Evolutionary conservation across 2,797 vertebrate genomes (phyloP).

Genomic region (Sebastes goodei): DNA sequence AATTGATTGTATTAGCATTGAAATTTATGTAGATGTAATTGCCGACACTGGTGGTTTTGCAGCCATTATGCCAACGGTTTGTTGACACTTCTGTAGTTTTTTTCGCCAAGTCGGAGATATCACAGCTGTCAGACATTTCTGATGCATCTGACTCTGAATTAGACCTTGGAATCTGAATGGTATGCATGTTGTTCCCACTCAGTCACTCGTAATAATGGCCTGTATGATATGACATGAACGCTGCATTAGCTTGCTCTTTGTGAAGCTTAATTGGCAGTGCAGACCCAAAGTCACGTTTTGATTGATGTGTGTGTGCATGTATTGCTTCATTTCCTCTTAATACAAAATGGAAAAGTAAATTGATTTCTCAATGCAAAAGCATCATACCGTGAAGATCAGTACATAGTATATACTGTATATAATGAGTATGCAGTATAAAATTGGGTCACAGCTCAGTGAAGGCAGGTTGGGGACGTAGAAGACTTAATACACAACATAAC

Average conservation of each 20-base stretch:
- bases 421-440: background rate
- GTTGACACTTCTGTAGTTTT: background rate
- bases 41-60: background rate
- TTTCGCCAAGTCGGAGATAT: slow-evolving; percentile 4
- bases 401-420: background rate
- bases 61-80: background rate
- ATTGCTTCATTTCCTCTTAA: slow-evolving; percentile 6
- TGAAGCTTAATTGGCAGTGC: slow-evolving; percentile 28
- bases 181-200: slow-evolving; percentile 24
- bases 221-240: slow-evolving; percentile 14
- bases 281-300: slow-evolving; percentile 8
- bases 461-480: background rate
- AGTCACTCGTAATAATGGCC: slow-evolving; percentile 27
- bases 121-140: slow-evolving; percentile 11
- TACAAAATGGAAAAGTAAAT: slow-evolving; percentile 8
- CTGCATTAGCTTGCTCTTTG: slow-evolving; percentile 13
- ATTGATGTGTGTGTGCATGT: slow-evolving; percentile 10
- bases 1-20: background rate
- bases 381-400: background rate
- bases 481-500: background rate
- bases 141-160: slow-evolving; percentile 15
- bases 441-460: slow-evolving; percentile 11
- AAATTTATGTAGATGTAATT: background rate
- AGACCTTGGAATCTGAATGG: slow-evolving; percentile 16
- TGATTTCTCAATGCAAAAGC: background rate